Base-by-base conservation (phyloP, 1,140 invertebrate species). In the Diabrotica virgifera region DNA sequence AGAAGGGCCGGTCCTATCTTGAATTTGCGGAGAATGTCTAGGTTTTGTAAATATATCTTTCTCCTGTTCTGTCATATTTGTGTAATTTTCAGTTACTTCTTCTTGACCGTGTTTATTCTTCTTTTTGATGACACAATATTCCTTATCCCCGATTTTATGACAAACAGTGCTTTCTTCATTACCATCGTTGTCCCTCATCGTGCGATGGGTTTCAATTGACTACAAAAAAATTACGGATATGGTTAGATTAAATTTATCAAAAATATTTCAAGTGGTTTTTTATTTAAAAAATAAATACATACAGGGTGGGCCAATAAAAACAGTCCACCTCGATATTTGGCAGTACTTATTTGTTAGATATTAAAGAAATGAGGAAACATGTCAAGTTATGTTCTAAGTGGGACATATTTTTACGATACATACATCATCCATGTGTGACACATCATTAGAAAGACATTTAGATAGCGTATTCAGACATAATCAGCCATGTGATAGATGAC, bases 151-250 rank as follows among this genome's bases (percentile, higher is more conserved):
- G 37, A 78, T 72, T 75, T 80, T 72, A 52, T 74, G 73, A 52
- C 79, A 82, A 5, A 84, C 68, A 14, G 75, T 82, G 5, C 77
- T 82, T 70, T 84, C 79, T 60, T 82, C 74, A 68, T 81, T 84
- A 24, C 84, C 83, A 59, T 81, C 69, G 59, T 73, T 81, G 66
- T 85, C 83, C 69, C 64, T 78, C 8, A 83, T 72, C 14, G 79
- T 79, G 68, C 73, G 73, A 36, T 77, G 76, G 69, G 81, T 76
- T 72, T 84, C 81, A 53, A 80, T 68, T 11, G 76, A 78, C 79
- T 80, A 70, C 52, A 40, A 66, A 60, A 11, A 58, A 64, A 55
- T 61, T 63, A 38, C 46, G 12, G 6, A 62, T 65, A 65, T 24
- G 63, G 50, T 52, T 63, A 63, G n/a, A 63, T 36, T 51, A 52